phyloP scores from a whole-genome alignment of 2,888 invertebrate species.

The Leptinotarsa peninsularis region DNA sequence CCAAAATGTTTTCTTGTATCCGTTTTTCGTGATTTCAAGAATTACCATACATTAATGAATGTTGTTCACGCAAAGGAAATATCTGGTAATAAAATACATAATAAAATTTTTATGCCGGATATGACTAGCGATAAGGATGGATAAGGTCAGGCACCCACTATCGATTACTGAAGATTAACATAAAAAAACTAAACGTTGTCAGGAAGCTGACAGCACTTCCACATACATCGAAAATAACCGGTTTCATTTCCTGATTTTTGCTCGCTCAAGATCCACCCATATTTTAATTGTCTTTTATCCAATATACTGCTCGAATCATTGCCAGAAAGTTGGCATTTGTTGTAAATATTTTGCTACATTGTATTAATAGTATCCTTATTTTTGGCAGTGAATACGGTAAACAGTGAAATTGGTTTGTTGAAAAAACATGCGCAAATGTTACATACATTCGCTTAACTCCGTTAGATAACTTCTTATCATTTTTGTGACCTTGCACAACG shows the following conservation, averaged over 20 bases:
- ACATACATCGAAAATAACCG: background rate
- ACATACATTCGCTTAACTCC: slow-evolving; percentile 31
- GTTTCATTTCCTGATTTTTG: slow-evolving; percentile 6
- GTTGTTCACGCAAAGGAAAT: slow-evolving; percentile 38
- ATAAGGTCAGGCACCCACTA: slow-evolving; percentile 44
- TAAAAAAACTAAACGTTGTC: slow-evolving; percentile 16
- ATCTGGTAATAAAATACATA: slow-evolving; percentile 32
- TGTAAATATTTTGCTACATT: slow-evolving; percentile 44
- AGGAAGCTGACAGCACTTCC: slow-evolving; percentile 5
- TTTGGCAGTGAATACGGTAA: slow-evolving; percentile 38
- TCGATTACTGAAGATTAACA: slow-evolving; percentile 34
- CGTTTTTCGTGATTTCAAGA: slow-evolving; percentile 24
- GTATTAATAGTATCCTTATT: slow-evolving; percentile 38
- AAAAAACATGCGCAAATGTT: slow-evolving; percentile 35
- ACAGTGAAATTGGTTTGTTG: slow-evolving; percentile 28
- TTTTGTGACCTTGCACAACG: slow-evolving; percentile 45
- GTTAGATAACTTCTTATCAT: slow-evolving; percentile 33
- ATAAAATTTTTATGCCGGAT: slow-evolving; percentile 41
- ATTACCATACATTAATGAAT: slow-evolving; percentile 22
- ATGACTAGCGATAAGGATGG: slow-evolving; percentile 38
- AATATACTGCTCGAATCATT: slow-evolving; percentile 2
- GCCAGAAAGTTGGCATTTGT: slow-evolving; percentile 38
- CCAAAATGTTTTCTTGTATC: background rate
- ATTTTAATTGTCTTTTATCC: slow-evolving; percentile 1
- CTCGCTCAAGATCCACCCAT: background rate